These are phyloP conservation scores for Morphnarchus princeps DNA, from an alignment of 2,113 vertebrate genomes.

Conservation along the genomic window DNA sequence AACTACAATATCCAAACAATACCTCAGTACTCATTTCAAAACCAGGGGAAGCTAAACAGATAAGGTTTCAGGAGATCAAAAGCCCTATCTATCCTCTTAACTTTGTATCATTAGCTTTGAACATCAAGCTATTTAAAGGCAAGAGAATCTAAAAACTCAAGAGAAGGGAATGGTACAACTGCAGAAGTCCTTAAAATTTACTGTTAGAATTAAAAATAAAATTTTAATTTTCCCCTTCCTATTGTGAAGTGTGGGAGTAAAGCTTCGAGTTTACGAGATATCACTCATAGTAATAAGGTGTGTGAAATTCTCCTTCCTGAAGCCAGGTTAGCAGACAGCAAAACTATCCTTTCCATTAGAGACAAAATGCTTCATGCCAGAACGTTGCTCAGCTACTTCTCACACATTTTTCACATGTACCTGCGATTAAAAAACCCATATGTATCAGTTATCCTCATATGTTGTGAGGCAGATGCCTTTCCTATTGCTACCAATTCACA, in stretches of 20 bases:
- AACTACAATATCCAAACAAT: not conserved
- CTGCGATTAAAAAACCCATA: not conserved
- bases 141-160: not conserved
- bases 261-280: not conserved
- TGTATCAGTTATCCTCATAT: not conserved
- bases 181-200: not conserved
- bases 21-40: not conserved
- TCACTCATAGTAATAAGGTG: not conserved
- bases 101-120: not conserved
- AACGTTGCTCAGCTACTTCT: not conserved
- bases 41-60: not conserved
- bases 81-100: not conserved
- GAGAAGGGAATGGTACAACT: not conserved
- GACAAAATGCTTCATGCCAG: not conserved
- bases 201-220: not conserved
- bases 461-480: not conserved
- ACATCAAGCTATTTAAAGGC: not conserved
- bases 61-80: not conserved
- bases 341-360: not conserved
- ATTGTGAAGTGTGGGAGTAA: not conserved
- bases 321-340: not conserved
- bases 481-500: not conserved
- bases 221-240: not conserved
- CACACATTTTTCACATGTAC: not conserved
- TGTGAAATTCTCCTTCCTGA: not conserved